Evolutionary conservation across 2,888 invertebrate species (phyloP), one percentile per base, ranked within the genome.

Genomic region (Taenaris catops): DNA sequence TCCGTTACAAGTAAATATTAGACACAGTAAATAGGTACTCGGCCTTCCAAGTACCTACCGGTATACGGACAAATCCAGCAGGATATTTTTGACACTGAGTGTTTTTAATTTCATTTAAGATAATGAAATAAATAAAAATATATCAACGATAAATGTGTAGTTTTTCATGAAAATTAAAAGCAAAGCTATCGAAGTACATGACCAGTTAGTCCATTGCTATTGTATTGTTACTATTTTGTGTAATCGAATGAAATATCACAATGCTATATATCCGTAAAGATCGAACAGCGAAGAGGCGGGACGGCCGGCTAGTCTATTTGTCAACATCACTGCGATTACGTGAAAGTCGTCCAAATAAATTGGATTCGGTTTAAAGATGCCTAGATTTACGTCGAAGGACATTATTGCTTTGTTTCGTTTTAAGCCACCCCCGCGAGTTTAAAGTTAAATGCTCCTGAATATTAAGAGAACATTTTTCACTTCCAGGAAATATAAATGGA

Each of bases 211-310:
- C 51, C 53, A 53, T 55, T 29, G 41, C 43, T 38, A 37, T 37
- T 34, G 49, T 49, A 47, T 48, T 47, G 55, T 51, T 50, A 34
- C 46, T 53, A 50, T 51, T 54, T 52, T 56, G n/a, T 33, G 55
- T 54, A 55, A 61, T 61, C 55, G 58, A 63, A 63, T 70, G 69
- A 74, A 61, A 71, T 66, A 68, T 70, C 58, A 64, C 58, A 62
- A 60, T 58, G 59, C 52, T 58, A 58, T n/a, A n/a, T 71, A 66
- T 63, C 54, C 57, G 56, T 50, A 69, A 72, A 73, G 75, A 79
- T 78, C 62, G 70, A 67, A 81, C 83, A 84, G 55, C 67, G 65
- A 71, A 83, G 69, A 78, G 84, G 83, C 80, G 83, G 75, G 48
- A 37, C 70, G 51, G 44, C 47, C 44, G 54, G 53, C 57, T 55